phyloP scores from a whole-genome alignment of 2,113 vertebrate genomes.

The Channa argus region DNA sequence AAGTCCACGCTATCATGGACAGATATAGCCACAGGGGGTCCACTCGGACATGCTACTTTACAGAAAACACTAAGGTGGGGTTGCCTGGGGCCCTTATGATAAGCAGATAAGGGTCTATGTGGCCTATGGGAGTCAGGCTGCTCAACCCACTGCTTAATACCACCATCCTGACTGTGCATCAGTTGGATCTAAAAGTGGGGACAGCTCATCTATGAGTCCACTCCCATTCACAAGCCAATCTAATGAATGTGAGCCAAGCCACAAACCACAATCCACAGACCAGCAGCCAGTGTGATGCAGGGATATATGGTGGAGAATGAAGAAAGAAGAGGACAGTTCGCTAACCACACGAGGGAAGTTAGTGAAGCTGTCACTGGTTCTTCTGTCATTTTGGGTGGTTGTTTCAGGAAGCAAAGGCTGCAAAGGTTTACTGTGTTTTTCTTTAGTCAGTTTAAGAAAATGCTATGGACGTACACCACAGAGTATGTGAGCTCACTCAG shows the following conservation, averaged over 20 bases:
- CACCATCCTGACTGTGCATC: constrained; percentile 12
- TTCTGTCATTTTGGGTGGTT: constrained; percentile 1
- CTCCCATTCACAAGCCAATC: constrained; percentile 28
- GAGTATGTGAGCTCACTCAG: not conserved
- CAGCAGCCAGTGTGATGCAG: constrained; percentile 2
- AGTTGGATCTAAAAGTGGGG: not conserved
- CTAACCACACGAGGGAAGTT: constrained; percentile 3
- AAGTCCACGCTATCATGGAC: constrained; percentile 31
- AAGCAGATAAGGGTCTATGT: constrained; percentile 26
- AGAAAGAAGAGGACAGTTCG: constrained; percentile 24
- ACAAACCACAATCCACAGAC: not conserved
- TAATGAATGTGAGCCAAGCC: constrained; percentile 3
- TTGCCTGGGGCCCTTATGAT: constrained; percentile 14
- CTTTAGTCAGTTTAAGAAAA: constrained; percentile 50
- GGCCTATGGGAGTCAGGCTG: not conserved
- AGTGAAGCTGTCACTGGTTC: constrained; percentile 19
- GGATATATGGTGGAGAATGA: constrained; percentile 57
- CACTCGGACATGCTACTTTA: constrained; percentile 65
- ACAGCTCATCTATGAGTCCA: not conserved
- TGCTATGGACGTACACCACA: constrained; percentile 30
- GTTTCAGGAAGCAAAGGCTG: not conserved
- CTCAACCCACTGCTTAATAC: constrained; percentile 2
- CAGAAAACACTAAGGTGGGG: constrained; percentile 26
- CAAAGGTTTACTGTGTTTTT: constrained; percentile 6
- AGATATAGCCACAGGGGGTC: constrained; percentile 53